A percentile compares a stretch with the other conserved stretches of the same genome.
Conservation (phyloP, 2,113 vertebrate genomes). For the Cygnus atratus region DNA sequence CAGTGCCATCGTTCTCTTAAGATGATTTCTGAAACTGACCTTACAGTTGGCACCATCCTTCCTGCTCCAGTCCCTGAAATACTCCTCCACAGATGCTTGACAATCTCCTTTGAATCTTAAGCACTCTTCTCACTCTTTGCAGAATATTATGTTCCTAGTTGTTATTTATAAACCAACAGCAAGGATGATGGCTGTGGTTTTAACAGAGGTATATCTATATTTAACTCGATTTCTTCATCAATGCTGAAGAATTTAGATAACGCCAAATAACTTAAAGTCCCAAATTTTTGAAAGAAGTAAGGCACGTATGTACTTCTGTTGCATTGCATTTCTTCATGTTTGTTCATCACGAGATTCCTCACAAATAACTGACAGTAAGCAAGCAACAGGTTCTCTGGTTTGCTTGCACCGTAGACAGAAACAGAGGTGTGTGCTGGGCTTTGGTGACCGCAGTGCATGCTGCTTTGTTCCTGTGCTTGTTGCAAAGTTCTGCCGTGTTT, state of each 20-base stretch:
- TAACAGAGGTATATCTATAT: neutral
- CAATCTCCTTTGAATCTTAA: neutral
- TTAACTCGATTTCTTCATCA: neutral
- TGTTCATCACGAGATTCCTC: no score
- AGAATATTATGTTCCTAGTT: neutral
- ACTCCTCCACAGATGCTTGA: neutral
- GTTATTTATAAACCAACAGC: neutral
- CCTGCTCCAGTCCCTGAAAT: neutral
- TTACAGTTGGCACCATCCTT: neutral
- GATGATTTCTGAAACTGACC: neutral
- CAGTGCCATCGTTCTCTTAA: neutral
- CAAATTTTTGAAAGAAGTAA: neutral
- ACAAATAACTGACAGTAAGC: neutral
- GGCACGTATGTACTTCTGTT: accelerated
- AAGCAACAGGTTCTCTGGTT: neutral
- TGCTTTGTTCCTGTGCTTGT: neutral
- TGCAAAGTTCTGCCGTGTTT: neutral
- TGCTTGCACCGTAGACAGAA: neutral
- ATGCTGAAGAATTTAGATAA: neutral
- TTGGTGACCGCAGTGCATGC: accelerated
- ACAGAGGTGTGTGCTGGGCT: no score
- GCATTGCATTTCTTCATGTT: neutral
- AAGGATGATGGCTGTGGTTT: neutral
- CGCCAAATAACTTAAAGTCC: neutral
- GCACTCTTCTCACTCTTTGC: neutral